Conservation (phyloP, 1,140 invertebrate species). For the Cherax quadricarinatus region DNA sequence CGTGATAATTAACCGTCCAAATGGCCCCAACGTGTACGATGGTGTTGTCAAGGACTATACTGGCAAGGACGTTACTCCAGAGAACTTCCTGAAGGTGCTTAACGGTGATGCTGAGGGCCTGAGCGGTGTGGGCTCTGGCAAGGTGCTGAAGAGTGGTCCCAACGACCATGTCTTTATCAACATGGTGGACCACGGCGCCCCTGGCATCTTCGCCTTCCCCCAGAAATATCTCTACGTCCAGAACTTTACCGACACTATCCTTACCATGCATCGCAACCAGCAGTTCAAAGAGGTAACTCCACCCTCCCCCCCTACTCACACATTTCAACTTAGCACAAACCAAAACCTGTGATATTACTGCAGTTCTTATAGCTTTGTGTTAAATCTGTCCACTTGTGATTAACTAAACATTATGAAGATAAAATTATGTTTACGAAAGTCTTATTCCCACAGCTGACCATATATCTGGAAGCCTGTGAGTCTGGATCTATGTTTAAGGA, state of each 20-base stretch:
- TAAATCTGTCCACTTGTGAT: no score
- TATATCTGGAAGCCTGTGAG: conserved; percentile 84
- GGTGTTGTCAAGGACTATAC: conserved; percentile 82
- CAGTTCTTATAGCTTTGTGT: no score
- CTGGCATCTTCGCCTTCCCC: conserved; percentile 81
- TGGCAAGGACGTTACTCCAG: conserved; percentile 79
- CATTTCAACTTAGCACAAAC: no score
- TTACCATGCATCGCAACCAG: background rate
- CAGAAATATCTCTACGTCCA: conserved; percentile 74
- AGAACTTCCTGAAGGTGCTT: conserved; percentile 81
- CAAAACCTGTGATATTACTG: no score
- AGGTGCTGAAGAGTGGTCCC: conserved; percentile 81
- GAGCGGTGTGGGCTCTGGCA: conserved; percentile 78
- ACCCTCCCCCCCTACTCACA: no score
- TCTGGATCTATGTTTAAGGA: conserved; percentile 84
- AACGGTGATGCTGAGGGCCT: conserved; percentile 77
- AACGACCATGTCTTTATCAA: conserved; percentile 83
- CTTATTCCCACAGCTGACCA: conserved; percentile 79
- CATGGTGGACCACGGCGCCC: conserved; percentile 83
- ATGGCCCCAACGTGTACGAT: conserved; percentile 81
- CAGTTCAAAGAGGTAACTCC: conserved; percentile 39
- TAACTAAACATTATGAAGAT: no score
- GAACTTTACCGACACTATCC: conserved; percentile 68
- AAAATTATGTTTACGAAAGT: no score
- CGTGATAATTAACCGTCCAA: conserved; percentile 81